A percentile compares a stretch with the other conserved stretches of the same genome.
phyloP scores from a whole-genome alignment of 1,140 invertebrate genomes.

The Drosophila lini region DNA sequence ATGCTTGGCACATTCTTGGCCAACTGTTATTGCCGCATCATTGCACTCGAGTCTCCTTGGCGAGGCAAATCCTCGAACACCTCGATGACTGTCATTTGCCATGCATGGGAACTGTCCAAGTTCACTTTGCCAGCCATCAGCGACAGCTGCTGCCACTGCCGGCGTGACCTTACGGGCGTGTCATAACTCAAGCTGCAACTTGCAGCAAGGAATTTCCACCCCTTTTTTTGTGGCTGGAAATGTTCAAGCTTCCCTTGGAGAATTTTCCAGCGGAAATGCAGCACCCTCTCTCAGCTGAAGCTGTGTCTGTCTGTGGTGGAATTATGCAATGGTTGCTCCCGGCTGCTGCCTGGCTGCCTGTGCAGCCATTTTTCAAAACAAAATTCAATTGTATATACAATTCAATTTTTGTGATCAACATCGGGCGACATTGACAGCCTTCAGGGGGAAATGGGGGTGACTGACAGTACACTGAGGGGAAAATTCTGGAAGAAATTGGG shows the following conservation, averaged over 20 bases:
- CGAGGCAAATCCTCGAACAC: slow-evolving; percentile 52
- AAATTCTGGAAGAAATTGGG: background rate
- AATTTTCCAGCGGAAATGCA: background rate
- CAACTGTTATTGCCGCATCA: slow-evolving; percentile 63
- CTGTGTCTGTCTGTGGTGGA: slow-evolving; percentile 26
- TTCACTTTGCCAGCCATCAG: slow-evolving; percentile 40
- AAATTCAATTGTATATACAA: slow-evolving; percentile 78
- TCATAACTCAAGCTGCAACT: slow-evolving; percentile 65
- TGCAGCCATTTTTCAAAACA: slow-evolving; percentile 38
- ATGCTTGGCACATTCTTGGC: slow-evolving; percentile 49
- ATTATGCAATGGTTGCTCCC: slow-evolving; percentile 60
- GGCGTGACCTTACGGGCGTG: slow-evolving; percentile 65
- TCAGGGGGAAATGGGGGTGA: slow-evolving; percentile 7
- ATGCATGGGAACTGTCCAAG: slow-evolving; percentile 55
- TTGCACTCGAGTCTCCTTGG: slow-evolving; percentile 42
- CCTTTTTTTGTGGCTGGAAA: slow-evolving; percentile 8
- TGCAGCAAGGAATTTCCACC: slow-evolving; percentile 9
- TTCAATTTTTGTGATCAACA: slow-evolving; percentile 79
- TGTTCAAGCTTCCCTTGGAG: background rate
- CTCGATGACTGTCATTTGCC: slow-evolving; percentile 65
- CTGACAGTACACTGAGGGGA: background rate
- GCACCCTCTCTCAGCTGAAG: background rate
- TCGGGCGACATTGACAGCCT: slow-evolving; percentile 61
- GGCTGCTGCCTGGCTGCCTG: slow-evolving; percentile 32
- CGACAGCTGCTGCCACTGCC: slow-evolving; percentile 54